phyloP scores from a whole-genome alignment of 2,797 vertebrate genomes.

The Artibeus lituratus region DNA sequence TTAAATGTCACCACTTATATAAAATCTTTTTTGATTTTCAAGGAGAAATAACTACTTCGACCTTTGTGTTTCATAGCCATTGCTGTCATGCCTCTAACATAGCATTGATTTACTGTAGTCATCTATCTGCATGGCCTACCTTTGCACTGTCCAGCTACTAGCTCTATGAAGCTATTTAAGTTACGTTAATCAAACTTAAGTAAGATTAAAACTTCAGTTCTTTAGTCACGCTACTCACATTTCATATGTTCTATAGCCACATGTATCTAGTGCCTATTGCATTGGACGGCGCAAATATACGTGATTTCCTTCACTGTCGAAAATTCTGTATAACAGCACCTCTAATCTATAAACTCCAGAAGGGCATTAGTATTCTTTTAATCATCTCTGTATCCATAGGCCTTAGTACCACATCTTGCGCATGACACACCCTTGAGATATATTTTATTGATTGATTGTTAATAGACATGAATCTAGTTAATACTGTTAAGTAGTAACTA shows the following conservation, averaged over 20 bases:
- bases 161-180: background rate
- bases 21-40: background rate
- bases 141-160: background rate
- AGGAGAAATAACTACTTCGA: background rate
- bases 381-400: background rate
- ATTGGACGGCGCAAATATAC: background rate
- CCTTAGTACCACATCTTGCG: background rate
- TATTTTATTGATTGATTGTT: background rate
- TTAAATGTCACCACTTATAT: background rate
- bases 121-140: background rate
- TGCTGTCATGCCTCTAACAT: background rate
- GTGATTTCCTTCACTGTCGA: background rate
- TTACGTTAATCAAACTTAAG: background rate
- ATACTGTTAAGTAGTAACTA: background rate
- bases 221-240: background rate
- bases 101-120: background rate
- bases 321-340: background rate
- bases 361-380: background rate
- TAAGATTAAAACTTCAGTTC: background rate
- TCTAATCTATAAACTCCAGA: background rate
- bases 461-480: background rate
- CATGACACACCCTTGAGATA: background rate
- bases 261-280: background rate
- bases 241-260: background rate
- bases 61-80: background rate